Percentiles rank a stretch among this genome's conserved stretches.
These are phyloP conservation scores for Brachirus orientalis DNA, from an alignment of 2,113 vertebrate genomes.

Conservation along the genomic window DNA sequence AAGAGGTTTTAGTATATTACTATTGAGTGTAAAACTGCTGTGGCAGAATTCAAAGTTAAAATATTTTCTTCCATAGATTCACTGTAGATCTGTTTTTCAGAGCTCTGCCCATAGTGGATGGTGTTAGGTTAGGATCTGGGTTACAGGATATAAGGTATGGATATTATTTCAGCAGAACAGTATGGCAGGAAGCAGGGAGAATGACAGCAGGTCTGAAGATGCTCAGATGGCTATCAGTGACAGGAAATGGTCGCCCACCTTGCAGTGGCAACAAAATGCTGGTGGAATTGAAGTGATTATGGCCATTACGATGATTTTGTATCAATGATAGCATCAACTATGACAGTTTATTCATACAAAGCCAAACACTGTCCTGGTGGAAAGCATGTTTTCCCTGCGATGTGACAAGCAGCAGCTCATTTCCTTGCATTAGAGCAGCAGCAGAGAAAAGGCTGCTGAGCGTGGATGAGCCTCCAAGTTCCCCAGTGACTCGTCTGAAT, in stretches of 20 bases:
- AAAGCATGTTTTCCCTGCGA: background rate
- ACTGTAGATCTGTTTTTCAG: conserved; percentile 33
- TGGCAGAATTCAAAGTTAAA: conserved; percentile 20
- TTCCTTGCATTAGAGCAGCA: conserved; percentile 37
- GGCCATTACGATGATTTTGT: conserved; percentile 6
- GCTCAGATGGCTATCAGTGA: conserved; percentile 50
- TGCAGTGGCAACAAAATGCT: conserved; percentile 8
- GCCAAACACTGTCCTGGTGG: background rate
- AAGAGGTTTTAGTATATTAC: no score
- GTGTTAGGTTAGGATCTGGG: conserved; percentile 24
- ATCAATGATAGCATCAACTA: conserved; percentile 9
- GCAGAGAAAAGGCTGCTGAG: conserved; percentile 32
- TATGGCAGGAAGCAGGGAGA: conserved; percentile 35
- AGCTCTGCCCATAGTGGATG: conserved; percentile 25
- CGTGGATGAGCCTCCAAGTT: conserved; percentile 27
- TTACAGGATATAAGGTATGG: conserved; percentile 37
- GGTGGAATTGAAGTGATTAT: conserved; percentile 19
- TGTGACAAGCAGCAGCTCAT: conserved; percentile 18
- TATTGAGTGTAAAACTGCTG: background rate
- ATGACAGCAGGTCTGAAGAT: conserved; percentile 42
- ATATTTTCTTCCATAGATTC: background rate
- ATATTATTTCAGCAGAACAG: conserved; percentile 43
- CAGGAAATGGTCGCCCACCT: conserved; percentile 31
- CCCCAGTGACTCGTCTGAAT: conserved; percentile 50
- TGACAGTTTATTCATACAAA: conserved; percentile 1